Conservation (phyloP, 2,888 invertebrate species). For the Nipponacmea schrenckii region DNA sequence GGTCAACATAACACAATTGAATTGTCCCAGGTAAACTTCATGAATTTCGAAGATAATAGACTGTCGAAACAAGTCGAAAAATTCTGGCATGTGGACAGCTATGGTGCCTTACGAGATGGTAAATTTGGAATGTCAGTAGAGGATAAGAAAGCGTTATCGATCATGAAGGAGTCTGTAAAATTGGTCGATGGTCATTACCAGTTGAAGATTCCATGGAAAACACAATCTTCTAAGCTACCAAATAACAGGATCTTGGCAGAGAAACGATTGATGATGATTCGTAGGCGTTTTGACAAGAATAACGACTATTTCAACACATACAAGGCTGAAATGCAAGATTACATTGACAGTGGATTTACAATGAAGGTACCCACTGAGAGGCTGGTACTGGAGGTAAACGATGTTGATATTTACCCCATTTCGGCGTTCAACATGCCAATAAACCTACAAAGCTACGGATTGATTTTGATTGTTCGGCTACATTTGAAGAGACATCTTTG, state of each 20-base stretch:
- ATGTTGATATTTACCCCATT: too few species aligned
- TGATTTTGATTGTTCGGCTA: too few species aligned
- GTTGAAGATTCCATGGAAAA: neutral
- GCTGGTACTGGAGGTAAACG: too few species aligned
- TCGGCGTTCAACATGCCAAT: too few species aligned
- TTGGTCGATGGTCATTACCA: neutral
- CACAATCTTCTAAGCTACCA: neutral
- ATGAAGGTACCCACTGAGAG: neutral
- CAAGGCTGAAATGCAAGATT: neutral
- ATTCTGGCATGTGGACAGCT: neutral
- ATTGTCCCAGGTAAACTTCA: neutral
- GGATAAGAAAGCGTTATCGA: neutral
- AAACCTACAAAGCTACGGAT: too few species aligned
- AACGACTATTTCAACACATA: neutral
- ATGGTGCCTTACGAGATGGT: neutral
- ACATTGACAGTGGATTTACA: neutral
- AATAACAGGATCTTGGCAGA: neutral
- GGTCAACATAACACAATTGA: neutral
- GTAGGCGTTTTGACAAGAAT: too few species aligned
- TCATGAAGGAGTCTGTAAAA: neutral
- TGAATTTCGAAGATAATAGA: neutral
- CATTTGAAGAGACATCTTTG: slow-evolving; percentile 9
- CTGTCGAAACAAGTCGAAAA: neutral
- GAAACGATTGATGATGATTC: too few species aligned
- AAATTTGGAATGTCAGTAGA: neutral